These are phyloP conservation scores for Nomia melanderi DNA, from an alignment of 1,140 invertebrate species.

Conservation along the genomic window DNA sequence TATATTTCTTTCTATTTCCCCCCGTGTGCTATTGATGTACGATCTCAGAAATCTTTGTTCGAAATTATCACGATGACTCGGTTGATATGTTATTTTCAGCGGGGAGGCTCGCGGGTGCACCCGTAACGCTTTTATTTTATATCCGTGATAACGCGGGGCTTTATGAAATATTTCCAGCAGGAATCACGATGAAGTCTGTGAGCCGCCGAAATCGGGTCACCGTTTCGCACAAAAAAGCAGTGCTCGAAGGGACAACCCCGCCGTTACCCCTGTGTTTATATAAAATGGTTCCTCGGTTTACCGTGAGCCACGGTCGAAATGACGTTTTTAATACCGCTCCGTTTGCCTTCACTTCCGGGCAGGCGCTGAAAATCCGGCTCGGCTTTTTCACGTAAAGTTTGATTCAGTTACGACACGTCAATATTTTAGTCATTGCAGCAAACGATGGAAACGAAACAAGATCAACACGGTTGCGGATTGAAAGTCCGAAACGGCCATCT, in stretches of 20 bases:
- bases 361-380: too few relatives aligned
- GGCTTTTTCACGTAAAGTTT: too few relatives aligned
- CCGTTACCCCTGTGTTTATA: background rate
- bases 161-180: background rate
- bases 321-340: background rate
- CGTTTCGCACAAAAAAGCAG: background rate
- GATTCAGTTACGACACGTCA: background rate
- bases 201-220: background rate
- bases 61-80: constrained; percentile 12
- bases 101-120: background rate
- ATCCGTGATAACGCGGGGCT: background rate
- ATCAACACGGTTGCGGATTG: too few relatives aligned
- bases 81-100: constrained; percentile 6
- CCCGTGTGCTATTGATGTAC: too few relatives aligned
- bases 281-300: background rate
- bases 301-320: background rate
- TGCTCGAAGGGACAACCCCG: background rate
- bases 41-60: constrained; percentile 4
- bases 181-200: background rate
- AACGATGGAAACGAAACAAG: too few relatives aligned
- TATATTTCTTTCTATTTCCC: too few relatives aligned
- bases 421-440: too few relatives aligned
- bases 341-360: too few relatives aligned
- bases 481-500: too few relatives aligned
- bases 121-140: background rate